These are phyloP conservation scores for Hedychridium roseum DNA, from an alignment of 2,888 invertebrate genomes.

Conservation along the genomic window DNA sequence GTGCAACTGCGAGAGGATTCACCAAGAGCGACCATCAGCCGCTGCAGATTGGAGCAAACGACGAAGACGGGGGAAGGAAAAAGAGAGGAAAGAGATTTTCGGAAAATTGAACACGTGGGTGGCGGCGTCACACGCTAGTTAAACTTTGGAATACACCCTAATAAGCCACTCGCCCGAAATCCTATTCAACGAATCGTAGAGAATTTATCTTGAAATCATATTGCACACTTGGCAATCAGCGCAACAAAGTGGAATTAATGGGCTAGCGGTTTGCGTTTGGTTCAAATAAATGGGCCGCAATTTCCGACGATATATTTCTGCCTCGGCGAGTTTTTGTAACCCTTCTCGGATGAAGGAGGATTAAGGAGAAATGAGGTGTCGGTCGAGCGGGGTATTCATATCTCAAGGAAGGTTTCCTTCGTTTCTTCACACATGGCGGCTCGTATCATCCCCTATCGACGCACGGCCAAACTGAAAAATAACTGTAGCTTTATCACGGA, in stretches of 20 bases:
- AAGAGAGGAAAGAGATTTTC: conserved; percentile 32
- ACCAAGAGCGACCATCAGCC: no score
- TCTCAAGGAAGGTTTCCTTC: conserved; percentile 29
- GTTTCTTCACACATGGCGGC: conserved; percentile 27
- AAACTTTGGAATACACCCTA: conserved; percentile 29
- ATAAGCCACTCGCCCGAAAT: conserved; percentile 20
- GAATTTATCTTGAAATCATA: no score
- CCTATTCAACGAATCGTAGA: not conserved
- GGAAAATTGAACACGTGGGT: conserved; percentile 53
- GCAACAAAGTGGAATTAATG: not conserved
- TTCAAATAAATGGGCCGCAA: conserved; percentile 20
- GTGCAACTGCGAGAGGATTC: conserved; percentile 51
- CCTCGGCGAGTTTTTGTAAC: conserved; percentile 29
- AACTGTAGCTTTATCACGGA: conserved; percentile 41
- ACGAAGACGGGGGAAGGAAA: conserved; percentile 13
- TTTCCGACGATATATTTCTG: conserved; percentile 43
- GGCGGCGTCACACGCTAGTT: conserved; percentile 39
- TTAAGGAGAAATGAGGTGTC: conserved; percentile 42
- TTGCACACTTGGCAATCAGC: no score
- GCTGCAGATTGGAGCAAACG: no score
- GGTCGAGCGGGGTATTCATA: conserved; percentile 27
- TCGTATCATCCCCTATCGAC: conserved; percentile 41
- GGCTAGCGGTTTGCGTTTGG: not conserved
- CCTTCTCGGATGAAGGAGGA: conserved; percentile 41
- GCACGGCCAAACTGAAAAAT: conserved; percentile 43